A percentile compares a stretch with the other conserved stretches of the same genome.
phyloP scores from a whole-genome alignment of 2,797 vertebrate species.

The Macroramphosus scolopax region DNA sequence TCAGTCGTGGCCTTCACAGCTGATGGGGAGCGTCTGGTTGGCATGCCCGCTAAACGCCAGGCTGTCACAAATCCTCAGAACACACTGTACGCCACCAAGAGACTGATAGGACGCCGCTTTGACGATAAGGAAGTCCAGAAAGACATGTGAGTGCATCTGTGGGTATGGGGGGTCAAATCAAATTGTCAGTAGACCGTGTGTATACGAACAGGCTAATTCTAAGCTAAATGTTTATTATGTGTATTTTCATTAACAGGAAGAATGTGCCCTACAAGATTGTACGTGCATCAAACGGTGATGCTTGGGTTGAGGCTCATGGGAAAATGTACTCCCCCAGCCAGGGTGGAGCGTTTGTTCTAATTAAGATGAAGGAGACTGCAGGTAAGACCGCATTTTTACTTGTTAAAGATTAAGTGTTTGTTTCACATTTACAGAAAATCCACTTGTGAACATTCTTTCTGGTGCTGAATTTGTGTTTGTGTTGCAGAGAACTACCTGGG shows the following conservation, averaged over 20 bases:
- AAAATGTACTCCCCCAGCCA: constrained; percentile 98
- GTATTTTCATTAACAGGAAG: constrained; percentile 86
- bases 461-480: constrained; percentile 17
- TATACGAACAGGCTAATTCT: too few relatives aligned
- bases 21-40: constrained; percentile 91
- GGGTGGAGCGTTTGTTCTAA: constrained; percentile 93
- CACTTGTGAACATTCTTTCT: too few relatives aligned
- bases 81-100: constrained; percentile 96
- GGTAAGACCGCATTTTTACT: constrained; percentile 65
- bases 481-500: constrained; percentile 90
- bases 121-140: constrained; percentile 96
- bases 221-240: too few relatives aligned
- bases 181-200: too few relatives aligned
- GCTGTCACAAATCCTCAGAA: constrained; percentile 96
- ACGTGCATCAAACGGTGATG: constrained; percentile 94
- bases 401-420: too few relatives aligned
- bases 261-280: constrained; percentile 96
- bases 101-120: constrained; percentile 92
- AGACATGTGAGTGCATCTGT: constrained; percentile 84
- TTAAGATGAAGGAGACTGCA: constrained; percentile 99
- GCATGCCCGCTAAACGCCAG: constrained; percentile 97
- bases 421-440: too few relatives aligned
- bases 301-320: constrained; percentile 96
- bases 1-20: constrained; percentile 92
- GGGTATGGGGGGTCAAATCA: too few relatives aligned